phyloP scores from a whole-genome alignment of 30 jellyfish, hydroid and myxozoan genomes.

The Mastigias papua region DNA sequence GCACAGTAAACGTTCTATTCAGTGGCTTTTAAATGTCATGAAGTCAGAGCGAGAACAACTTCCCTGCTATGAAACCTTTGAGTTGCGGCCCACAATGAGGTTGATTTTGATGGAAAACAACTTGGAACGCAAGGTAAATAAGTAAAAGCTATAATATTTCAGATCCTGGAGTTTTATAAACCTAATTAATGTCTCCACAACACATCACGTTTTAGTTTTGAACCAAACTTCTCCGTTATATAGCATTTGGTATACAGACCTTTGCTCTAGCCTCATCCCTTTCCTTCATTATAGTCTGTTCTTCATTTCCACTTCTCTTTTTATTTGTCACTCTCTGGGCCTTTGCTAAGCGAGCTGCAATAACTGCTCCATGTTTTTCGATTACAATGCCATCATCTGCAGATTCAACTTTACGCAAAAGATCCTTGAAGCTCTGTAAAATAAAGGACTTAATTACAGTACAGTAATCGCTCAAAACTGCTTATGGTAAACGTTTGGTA shows the following conservation, averaged over 20 bases:
- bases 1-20: background rate
- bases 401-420: constrained; percentile 69
- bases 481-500: no score
- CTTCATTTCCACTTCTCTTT: constrained; percentile 44
- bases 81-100: background rate
- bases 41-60: background rate
- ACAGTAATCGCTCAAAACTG: no score
- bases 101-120: background rate
- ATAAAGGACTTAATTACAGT: background rate
- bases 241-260: constrained; percentile 36
- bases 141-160: background rate
- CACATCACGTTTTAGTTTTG: background rate
- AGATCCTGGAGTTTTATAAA: background rate
- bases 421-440: constrained; percentile 82
- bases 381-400: constrained; percentile 66
- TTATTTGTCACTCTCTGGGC: constrained; percentile 63
- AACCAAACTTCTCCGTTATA: background rate
- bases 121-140: background rate
- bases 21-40: background rate
- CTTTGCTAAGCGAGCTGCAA: constrained; percentile 84
- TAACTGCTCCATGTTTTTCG: constrained; percentile 77
- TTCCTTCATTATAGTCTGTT: constrained; percentile 50
- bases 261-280: constrained; percentile 84
- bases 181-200: background rate
- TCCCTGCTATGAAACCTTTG: background rate